These are phyloP conservation scores for Neolamprologus ventralis DNA, from an alignment of 2,113 vertebrate species.

Conservation along the genomic window DNA sequence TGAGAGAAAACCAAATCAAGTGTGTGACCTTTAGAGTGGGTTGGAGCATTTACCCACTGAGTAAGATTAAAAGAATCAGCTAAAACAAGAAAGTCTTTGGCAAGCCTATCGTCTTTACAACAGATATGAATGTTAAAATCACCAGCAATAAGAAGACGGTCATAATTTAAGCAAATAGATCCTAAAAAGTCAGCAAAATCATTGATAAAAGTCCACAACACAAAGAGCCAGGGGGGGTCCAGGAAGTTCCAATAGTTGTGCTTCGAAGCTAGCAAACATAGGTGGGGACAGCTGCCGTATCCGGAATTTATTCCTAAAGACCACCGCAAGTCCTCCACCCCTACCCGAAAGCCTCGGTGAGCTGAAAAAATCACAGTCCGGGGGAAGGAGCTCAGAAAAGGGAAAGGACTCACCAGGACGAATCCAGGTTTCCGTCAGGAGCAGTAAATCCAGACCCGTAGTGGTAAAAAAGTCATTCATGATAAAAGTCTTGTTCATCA, in stretches of 20 bases:
- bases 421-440: too few species aligned
- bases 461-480: neutral
- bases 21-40: neutral
- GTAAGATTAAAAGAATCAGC: neutral
- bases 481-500: neutral
- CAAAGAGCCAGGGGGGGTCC: neutral
- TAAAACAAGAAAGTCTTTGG: neutral
- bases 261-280: neutral
- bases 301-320: neutral
- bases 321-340: neutral
- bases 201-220: neutral
- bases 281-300: rapidly evolving
- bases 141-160: neutral
- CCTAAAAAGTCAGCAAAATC: neutral
- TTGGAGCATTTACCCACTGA: neutral
- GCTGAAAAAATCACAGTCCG: neutral
- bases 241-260: neutral
- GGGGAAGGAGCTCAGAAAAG: too few species aligned
- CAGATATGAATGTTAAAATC: neutral
- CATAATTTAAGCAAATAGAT: neutral
- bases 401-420: too few species aligned
- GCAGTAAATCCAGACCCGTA: too few species aligned
- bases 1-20: neutral
- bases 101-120: neutral
- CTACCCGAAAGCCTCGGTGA: neutral